Evolutionary conservation across 2,113 vertebrate species (phyloP).

Genomic region (Egretta garzetta): DNA sequence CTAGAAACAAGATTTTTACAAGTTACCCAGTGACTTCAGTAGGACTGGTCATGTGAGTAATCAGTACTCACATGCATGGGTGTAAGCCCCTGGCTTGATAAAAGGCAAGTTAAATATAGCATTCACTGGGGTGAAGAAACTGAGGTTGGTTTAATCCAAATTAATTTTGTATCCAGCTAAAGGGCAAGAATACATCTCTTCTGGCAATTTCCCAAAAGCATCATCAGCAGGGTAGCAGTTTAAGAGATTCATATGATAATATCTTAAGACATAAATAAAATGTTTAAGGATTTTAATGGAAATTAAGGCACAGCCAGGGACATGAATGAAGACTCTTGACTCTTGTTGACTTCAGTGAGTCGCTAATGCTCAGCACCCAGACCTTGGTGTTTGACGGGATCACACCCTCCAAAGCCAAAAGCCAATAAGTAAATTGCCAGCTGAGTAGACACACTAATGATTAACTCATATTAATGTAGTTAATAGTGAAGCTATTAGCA

Average conservation of each 20-base stretch:
- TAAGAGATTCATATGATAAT: neutral
- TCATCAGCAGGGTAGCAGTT: neutral
- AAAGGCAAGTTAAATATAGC: neutral
- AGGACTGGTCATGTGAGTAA: neutral
- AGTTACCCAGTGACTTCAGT: neutral
- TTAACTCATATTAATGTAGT: neutral
- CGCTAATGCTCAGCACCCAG: neutral
- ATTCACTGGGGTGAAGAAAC: neutral
- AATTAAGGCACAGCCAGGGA: neutral
- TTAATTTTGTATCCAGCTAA: neutral
- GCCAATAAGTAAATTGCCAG: neutral
- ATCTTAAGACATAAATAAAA: neutral
- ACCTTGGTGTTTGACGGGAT: neutral
- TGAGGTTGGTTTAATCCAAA: neutral
- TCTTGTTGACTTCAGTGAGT: neutral
- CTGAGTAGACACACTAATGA: neutral
- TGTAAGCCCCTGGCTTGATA: neutral
- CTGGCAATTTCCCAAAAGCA: neutral
- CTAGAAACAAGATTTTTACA: neutral
- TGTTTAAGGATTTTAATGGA: neutral
- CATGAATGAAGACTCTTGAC: neutral
- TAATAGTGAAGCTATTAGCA: neutral
- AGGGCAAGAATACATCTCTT: neutral
- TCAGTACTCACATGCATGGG: neutral
- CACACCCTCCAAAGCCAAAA: slow-evolving; percentile 4